A percentile compares a stretch with the other conserved stretches of the same genome.
These are phyloP conservation scores for Camelus dromedarius DNA, from an alignment of 2,113 vertebrate species.

Conservation along the genomic window DNA sequence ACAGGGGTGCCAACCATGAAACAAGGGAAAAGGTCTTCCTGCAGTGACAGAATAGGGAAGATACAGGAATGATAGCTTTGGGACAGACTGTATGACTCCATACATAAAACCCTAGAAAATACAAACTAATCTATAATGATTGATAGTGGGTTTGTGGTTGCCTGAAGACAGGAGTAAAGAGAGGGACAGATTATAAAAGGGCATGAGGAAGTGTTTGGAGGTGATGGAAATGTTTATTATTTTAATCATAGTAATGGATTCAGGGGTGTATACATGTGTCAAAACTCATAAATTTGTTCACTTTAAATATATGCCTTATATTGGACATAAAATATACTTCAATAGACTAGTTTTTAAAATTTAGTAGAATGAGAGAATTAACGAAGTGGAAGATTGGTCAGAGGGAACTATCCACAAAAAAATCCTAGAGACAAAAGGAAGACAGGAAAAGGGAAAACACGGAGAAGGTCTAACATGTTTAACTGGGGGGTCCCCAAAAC, in stretches of 20 bases:
- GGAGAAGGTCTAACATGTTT: neutral
- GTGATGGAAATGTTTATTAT: neutral
- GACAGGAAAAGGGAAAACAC: neutral
- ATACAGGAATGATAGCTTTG: neutral
- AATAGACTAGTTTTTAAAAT: neutral
- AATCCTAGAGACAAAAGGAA: neutral
- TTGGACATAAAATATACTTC: neutral
- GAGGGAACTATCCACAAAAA: neutral
- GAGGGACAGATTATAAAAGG: neutral
- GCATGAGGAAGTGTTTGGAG: neutral
- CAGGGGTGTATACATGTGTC: too few relatives aligned
- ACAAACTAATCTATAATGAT: neutral
- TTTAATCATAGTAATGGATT: neutral
- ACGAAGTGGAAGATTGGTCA: neutral
- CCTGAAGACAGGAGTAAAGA: neutral
- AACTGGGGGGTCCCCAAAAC: neutral
- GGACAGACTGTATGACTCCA: neutral
- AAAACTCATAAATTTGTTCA: neutral
- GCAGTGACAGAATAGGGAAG: neutral
- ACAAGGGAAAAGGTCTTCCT: neutral
- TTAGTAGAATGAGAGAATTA: conserved; percentile 22
- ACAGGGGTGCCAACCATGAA: neutral
- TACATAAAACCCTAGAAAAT: neutral
- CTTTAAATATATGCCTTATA: neutral
- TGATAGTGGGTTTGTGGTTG: neutral